phyloP scores from a whole-genome alignment of 92 coral and sea anemone genomes.

The Epizoanthus stellaris region DNA sequence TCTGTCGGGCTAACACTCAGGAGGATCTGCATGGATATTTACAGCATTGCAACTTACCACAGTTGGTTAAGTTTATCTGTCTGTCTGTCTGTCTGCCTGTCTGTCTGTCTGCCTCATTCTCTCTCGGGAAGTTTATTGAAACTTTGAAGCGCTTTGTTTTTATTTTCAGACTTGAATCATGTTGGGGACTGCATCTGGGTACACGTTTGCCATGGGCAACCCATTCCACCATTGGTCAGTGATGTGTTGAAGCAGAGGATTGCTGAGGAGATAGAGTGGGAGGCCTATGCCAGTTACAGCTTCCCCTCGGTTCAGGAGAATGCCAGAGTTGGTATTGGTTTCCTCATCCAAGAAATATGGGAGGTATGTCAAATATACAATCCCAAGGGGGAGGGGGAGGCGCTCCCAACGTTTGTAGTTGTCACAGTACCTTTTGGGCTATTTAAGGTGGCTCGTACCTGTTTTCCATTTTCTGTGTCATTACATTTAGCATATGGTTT shows the following conservation, averaged over 20 bases:
- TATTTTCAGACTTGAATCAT: constrained; percentile 46
- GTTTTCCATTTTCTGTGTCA: too few relatives aligned
- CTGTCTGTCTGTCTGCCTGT: too few relatives aligned
- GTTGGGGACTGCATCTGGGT: constrained; percentile 78
- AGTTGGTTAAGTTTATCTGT: too few relatives aligned
- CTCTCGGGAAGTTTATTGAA: not conserved
- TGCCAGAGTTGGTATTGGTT: constrained; percentile 89
- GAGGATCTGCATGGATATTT: too few relatives aligned
- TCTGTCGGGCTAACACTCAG: too few relatives aligned
- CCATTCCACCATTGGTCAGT: constrained; percentile 68
- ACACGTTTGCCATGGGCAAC: constrained; percentile 72
- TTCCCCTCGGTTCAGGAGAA: constrained; percentile 65
- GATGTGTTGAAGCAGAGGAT: constrained; percentile 68
- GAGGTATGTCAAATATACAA: constrained; percentile 47
- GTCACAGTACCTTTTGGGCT: too few relatives aligned
- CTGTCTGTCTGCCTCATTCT: not conserved
- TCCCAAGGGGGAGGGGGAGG: too few relatives aligned
- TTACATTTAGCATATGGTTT: too few relatives aligned
- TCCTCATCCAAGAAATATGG: constrained; percentile 87
- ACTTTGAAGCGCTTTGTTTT: not conserved
- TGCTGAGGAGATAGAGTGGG: constrained; percentile 49
- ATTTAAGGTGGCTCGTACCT: too few relatives aligned
- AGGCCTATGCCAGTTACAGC: constrained; percentile 50
- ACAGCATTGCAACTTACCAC: too few relatives aligned
- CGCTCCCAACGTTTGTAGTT: not conserved